Base-by-base conservation (phyloP, 2,797 vertebrate species). In the Coranthus polyacanthus region DNA sequence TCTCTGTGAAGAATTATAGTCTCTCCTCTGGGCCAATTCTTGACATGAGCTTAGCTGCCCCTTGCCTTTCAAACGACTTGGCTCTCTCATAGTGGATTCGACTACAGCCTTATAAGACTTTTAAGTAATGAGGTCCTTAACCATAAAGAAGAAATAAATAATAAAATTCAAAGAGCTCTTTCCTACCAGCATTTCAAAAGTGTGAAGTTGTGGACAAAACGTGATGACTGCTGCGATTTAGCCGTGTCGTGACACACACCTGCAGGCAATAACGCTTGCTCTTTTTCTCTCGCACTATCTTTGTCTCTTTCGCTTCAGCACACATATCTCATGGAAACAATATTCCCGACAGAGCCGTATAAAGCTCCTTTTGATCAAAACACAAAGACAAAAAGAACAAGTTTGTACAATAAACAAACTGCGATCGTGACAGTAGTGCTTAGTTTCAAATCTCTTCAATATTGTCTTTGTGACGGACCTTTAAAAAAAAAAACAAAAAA, bases 301-400 rank as follows among this genome's bases (percentile, higher is more conserved):
- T 57, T 64, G 26, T 72, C 44, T 58, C 32, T 38, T 42, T 52
- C n/a, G 37, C 52, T n/a, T 38, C 24, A 26, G 6, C 43, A 73
- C 57, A 55, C 38, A 64, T 10, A 59, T 43, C 29, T 58, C 50
- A 70, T 58, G 42, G 56, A 81, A 50, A 80, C 61, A 81, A 55
- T 51, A 56, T 21, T 76, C 37, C 64, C 65, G 59, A 63, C 63
- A 57, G 57, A 63, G 73, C 71, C 79, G 63, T 78, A 75, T 73
- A 57, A 75, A 22, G 56, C 20, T 82, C n/a, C 57, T 81, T 80
- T 83, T 79, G 79, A 80, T 87, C 70, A 52, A 52, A 70, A 58
- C 10, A 46, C 12, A 59, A 51, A 56, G 34, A 18, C 42, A 62
- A 42, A 22, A 16, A 7, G 18, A 22, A 50, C 34, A 5, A 42